Evolutionary conservation across 1,140 invertebrate genomes (phyloP).

Genomic region (Wasmannia auropunctata): DNA sequence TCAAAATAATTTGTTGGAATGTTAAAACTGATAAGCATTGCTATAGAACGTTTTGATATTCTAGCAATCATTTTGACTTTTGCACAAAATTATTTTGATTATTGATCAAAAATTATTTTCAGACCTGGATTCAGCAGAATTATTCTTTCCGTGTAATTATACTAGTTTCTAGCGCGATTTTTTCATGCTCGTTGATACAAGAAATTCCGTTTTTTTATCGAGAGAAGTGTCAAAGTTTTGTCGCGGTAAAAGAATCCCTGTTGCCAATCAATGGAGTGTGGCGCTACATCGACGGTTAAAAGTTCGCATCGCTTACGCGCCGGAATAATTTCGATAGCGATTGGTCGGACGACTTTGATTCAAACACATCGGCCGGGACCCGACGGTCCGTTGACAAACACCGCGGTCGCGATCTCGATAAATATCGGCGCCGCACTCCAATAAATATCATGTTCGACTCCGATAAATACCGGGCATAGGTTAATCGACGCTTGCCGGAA

Average conservation of each 20-base stretch:
- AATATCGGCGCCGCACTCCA: slow-evolving; percentile 6
- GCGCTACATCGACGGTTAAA: neutral
- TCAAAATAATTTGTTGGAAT: no score
- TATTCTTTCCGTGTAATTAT: no score
- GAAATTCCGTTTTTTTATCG: neutral
- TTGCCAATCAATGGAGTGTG: neutral
- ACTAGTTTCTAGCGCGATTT: neutral
- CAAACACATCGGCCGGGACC: slow-evolving; percentile 13
- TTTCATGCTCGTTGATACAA: neutral
- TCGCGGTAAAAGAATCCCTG: neutral
- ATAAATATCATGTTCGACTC: slow-evolving; percentile 60
- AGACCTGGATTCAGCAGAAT: no score
- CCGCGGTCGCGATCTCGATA: slow-evolving; percentile 23
- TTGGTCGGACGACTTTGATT: slow-evolving; percentile 51
- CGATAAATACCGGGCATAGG: slow-evolving; percentile 53
- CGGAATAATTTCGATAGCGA: slow-evolving; percentile 22
- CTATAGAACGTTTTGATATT: no score
- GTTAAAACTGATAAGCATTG: no score
- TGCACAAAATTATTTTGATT: no score
- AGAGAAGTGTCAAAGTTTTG: neutral
- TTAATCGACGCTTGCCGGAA: slow-evolving; percentile 52
- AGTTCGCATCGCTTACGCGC: neutral
- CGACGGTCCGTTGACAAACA: slow-evolving; percentile 2
- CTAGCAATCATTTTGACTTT: no score
- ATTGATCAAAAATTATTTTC: no score